phyloP scores from a whole-genome alignment of 92 coral and sea anemone species.

The Hydrozoanthus gracilis region DNA sequence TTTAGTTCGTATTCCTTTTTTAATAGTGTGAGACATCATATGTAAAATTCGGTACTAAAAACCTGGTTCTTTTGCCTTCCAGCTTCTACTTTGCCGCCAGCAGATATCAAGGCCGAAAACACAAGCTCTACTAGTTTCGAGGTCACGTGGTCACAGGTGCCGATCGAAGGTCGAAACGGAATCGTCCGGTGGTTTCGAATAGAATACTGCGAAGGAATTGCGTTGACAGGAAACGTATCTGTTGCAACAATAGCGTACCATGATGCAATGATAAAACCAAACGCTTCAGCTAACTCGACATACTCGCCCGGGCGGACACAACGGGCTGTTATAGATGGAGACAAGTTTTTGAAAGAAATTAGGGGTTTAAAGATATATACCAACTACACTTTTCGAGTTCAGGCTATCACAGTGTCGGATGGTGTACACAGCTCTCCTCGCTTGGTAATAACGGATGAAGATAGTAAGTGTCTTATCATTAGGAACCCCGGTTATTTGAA shows the following conservation, averaged over 20 bases:
- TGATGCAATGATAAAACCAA: conserved; percentile 2
- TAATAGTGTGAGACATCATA: too few species aligned
- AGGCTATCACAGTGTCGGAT: conserved; percentile 53
- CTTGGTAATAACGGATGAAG: conserved; percentile 65
- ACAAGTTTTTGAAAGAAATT: conserved; percentile 40
- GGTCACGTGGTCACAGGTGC: conserved; percentile 62
- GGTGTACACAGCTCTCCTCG: conserved; percentile 50
- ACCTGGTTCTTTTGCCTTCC: background rate
- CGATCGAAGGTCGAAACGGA: conserved; percentile 55
- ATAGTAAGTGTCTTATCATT: conserved; percentile 43
- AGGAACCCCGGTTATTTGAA: too few species aligned
- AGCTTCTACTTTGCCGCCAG: conserved; percentile 57
- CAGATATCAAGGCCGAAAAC: conserved; percentile 51
- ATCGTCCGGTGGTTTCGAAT: conserved; percentile 57
- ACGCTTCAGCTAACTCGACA: conserved; percentile 10
- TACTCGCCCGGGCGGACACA: background rate
- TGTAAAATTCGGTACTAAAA: too few species aligned
- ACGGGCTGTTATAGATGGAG: background rate
- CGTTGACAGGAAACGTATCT: background rate
- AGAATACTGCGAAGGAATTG: conserved; percentile 49
- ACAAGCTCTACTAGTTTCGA: conserved; percentile 64
- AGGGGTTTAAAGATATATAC: conserved; percentile 66
- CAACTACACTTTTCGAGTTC: conserved; percentile 53
- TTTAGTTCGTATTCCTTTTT: too few species aligned
- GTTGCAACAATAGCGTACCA: background rate